Evolutionary conservation across 2,888 invertebrate genomes (phyloP).

Genomic region (Ctena decussata): DNA sequence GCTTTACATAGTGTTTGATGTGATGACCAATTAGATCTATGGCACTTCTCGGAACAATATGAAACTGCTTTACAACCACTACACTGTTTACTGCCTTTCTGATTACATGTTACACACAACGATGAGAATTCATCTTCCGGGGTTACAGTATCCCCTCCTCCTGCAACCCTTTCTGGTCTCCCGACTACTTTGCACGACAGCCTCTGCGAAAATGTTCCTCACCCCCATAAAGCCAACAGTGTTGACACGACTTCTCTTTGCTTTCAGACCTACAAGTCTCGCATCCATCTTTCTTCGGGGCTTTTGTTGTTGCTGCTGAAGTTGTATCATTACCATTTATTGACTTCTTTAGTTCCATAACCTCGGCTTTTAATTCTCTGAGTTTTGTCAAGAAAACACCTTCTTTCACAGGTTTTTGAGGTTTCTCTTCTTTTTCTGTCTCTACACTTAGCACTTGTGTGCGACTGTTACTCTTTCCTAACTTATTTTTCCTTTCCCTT

Average conservation of each 20-base stretch:
- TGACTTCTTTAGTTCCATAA: background rate
- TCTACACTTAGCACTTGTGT: background rate
- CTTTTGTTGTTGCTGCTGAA: background rate
- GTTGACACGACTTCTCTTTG: background rate
- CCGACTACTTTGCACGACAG: constrained; percentile 18
- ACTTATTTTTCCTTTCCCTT: constrained; percentile 9
- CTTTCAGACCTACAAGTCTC: background rate
- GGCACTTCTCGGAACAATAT: constrained; percentile 10
- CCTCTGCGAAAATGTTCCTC: constrained; percentile 11
- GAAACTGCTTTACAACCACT: background rate
- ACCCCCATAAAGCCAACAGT: constrained; percentile 36
- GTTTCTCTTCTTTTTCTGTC: background rate
- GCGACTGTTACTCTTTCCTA: background rate
- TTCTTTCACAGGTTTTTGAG: constrained; percentile 3
- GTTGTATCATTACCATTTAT: background rate
- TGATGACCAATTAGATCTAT: background rate
- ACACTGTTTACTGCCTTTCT: background rate
- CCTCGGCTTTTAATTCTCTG: constrained; percentile 9
- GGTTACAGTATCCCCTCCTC: constrained; percentile 21
- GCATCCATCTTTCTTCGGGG: background rate
- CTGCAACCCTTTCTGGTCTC: constrained; percentile 29
- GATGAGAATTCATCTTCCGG: background rate
- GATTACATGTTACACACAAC: background rate
- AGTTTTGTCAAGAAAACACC: constrained; percentile 18
- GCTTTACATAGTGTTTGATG: background rate